phyloP scores from a whole-genome alignment of 2,888 invertebrate species.

The Brachycybe producta region DNA sequence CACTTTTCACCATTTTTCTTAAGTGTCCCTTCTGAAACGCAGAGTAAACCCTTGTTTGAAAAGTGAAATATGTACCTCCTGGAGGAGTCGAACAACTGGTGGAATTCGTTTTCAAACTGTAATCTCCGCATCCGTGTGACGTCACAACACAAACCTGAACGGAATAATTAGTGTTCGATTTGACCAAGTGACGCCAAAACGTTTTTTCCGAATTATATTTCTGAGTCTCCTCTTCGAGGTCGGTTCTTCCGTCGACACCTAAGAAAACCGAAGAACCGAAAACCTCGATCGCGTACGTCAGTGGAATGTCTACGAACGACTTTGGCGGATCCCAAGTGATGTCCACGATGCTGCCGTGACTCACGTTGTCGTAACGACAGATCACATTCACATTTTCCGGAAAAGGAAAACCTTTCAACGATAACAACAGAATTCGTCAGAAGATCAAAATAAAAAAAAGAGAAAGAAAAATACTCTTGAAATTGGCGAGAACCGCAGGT shows the following conservation, averaged over 20 bases:
- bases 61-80: slow-evolving; percentile 18
- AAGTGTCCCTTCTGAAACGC: no score
- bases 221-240: slow-evolving; percentile 46
- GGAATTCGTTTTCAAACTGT: slow-evolving; percentile 21
- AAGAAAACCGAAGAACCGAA: slow-evolving; percentile 44
- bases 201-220: slow-evolving; percentile 44
- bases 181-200: slow-evolving; percentile 43
- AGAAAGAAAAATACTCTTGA: slow-evolving; percentile 5
- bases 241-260: slow-evolving; percentile 40
- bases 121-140: slow-evolving; percentile 55
- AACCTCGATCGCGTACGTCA: slow-evolving; percentile 34
- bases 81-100: slow-evolving; percentile 54
- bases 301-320: slow-evolving; percentile 2
- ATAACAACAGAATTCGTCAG: no score
- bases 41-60: not conserved
- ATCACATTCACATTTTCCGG: slow-evolving; percentile 52
- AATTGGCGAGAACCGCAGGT: slow-evolving; percentile 5
- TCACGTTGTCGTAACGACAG: slow-evolving; percentile 51
- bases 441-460: not conserved
- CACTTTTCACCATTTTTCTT: no score
- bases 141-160: slow-evolving; percentile 62
- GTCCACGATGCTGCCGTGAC: slow-evolving; percentile 47
- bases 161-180: slow-evolving; percentile 72
- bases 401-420: slow-evolving; percentile 55
- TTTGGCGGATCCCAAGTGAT: slow-evolving; percentile 61